Base-by-base conservation (phyloP, 2,888 invertebrate genomes). In the Harmothoe impar region DNA sequence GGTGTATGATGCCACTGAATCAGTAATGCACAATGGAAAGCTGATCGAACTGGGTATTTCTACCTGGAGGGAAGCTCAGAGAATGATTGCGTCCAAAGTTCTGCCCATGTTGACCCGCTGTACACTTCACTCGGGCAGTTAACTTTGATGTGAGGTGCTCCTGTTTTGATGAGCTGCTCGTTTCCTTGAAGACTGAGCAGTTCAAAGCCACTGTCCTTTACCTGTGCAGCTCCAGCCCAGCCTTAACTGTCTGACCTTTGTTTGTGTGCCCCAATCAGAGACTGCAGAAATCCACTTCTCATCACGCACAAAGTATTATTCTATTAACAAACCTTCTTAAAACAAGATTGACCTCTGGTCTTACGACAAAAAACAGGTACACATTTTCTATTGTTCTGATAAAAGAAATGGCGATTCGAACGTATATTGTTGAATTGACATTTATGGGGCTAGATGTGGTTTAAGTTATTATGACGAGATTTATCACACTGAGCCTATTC, bases 161-260 rank as follows among this genome's bases (percentile, higher is more conserved):
- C 20, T n/a, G n/a, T 20, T 62, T 62, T 62, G 62, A 62, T 20
- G 1, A n/a, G 62, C 62, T 62, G 62, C 62, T 62, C 23, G 62
- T n/a, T 62, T 62, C 17, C 29, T 31, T 77, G 77, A 77, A 3
- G 77, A 77, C 29, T 15, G 31, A n/a, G 20, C 77, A 77, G 77
- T 25, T 77, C 77, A 77, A 77, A 77, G 25, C n/a, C 25, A 15
- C n/a, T 77, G 77, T 77, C 77, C 77, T 77, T 77, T 77, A 31
- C 77, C n/a, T 77, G 29, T 29, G 0, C 25, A 31, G 17, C 15
- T 77, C 77, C 20, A 77, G 77, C 25, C 10, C 25, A 77, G 77
- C 77, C 29, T 77, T 77, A 20, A 29, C 17, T 29, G 77, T 31
- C 25, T 77, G 77, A 77, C 77, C 77, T 77, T 77, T 77, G 31